Conservation (phyloP, 2,797 vertebrate species). For the Otolemur crassicaudatus region DNA sequence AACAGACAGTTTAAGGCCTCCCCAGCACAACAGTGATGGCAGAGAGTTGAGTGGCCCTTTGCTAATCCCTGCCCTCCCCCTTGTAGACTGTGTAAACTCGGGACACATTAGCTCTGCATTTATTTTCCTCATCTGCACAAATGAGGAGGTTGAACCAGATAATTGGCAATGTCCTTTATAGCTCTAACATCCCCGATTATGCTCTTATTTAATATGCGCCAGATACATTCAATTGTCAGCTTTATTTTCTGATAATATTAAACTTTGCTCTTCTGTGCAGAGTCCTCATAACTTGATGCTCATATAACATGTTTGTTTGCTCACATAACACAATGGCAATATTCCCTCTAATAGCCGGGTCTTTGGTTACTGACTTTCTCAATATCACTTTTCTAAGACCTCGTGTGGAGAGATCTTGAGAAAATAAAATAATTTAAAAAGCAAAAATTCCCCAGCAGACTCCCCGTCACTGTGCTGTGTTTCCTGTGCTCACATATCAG, state of each 20-base stretch:
- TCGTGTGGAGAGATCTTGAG: not conserved
- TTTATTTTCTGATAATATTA: constrained; percentile 25
- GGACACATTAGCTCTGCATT: not conserved
- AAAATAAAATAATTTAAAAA: not conserved
- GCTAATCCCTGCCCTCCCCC: no score
- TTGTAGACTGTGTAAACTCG: not conserved
- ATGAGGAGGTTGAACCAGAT: not conserved
- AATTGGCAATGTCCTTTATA: not conserved
- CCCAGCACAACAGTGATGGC: not conserved
- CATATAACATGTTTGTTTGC: not conserved
- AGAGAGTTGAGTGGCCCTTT: accelerated
- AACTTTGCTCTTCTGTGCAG: not conserved
- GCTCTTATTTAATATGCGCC: constrained; percentile 23
- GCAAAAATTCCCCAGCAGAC: not conserved
- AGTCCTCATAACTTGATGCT: not conserved
- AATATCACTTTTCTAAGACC: not conserved
- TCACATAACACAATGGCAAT: not conserved
- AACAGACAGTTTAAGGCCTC: not conserved
- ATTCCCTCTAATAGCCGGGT: not conserved
- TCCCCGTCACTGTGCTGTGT: not conserved
- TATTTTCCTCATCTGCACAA: not conserved
- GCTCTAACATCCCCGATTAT: not conserved
- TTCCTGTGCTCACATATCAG: not conserved
- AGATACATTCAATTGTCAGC: not conserved
- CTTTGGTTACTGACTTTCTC: not conserved